Evolutionary conservation across 2,113 vertebrate species (phyloP), one percentile per base, ranked within the genome.

Genomic region (Polypterus bichir): DNA sequence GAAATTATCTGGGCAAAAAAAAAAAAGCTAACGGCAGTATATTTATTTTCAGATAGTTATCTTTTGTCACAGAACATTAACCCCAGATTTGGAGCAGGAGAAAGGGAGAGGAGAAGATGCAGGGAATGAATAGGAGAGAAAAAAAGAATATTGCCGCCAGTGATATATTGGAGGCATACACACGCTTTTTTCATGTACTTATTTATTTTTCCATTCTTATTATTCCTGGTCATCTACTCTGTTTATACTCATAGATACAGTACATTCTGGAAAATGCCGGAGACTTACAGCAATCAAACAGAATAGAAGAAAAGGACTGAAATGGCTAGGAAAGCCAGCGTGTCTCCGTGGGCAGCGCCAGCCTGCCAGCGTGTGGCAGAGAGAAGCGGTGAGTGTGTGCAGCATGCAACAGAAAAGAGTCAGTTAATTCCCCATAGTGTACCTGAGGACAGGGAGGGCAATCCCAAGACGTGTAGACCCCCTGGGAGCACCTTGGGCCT

Each of bases 61-160:
- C 69, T 71, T 73, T 66, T 71, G 61, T 77, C 64, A 73, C 68
- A 75, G 62, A 51, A 53, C 68, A 74, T 77, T 73, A 74, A 60
- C 69, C 46, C 62, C 62, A 61, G 60, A 66, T 66, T 48, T 57
- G 60, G 55, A 60, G 52, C 44, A 8, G 27, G 56, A 5, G 54
- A 55, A 7, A 10, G 54, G 44, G 5, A 7, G 54, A 3, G 54
- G 44, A 27, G 44, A 27, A 9, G 10, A 9, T 5, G 9, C 5
- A 27, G 9, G 54, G 44, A 27, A 55, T 27, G 54, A 4, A 44
- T 11, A 44, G 27, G 27, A 57, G 27, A 57, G 56, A 5, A 44
- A 44, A 27, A 3, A 57, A 44, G 7, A 57, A 5, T 44, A 44
- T 11, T 44, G 56, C 56, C 56, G 27, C 10, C n/a, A 57, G 56